A percentile compares a stretch with the other conserved stretches of the same genome.
Conservation (phyloP, 2,797 vertebrate genomes). For the Poecilia velifera region DNA sequence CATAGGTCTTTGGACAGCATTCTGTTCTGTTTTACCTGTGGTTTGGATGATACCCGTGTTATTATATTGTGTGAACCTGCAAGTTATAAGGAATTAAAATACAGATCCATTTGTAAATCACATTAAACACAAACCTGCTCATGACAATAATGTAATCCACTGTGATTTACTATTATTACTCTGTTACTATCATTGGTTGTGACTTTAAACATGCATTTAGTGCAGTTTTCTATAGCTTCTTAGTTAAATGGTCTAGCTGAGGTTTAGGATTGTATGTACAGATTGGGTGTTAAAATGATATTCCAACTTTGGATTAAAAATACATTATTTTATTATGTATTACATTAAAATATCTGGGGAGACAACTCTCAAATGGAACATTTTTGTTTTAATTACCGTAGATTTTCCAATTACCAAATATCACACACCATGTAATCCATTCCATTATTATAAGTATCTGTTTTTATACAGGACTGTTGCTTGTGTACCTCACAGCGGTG, state of each 20-base stretch:
- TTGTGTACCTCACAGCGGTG: slow-evolving; percentile 11
- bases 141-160: not conserved
- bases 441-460: not conserved
- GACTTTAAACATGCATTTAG: not conserved
- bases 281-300: not conserved
- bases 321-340: not conserved
- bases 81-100: not conserved
- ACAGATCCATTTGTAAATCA: not conserved
- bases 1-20: not conserved
- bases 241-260: not conserved
- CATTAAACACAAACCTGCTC: not conserved
- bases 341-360: not conserved
- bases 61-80: not conserved
- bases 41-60: not conserved
- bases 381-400: not conserved
- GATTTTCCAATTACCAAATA: not conserved
- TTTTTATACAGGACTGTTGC: not conserved
- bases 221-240: not conserved
- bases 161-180: not conserved
- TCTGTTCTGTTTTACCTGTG: not conserved
- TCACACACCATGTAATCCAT: slow-evolving; percentile 3
- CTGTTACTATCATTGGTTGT: not conserved
- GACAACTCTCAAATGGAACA: slow-evolving; percentile 2
- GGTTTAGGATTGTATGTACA: not conserved
- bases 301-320: not conserved